Percentiles rank a stretch among this genome's conserved stretches.
Evolutionary conservation across 2,797 vertebrate species (phyloP).

Genomic region (Selene dorsalis): DNA sequence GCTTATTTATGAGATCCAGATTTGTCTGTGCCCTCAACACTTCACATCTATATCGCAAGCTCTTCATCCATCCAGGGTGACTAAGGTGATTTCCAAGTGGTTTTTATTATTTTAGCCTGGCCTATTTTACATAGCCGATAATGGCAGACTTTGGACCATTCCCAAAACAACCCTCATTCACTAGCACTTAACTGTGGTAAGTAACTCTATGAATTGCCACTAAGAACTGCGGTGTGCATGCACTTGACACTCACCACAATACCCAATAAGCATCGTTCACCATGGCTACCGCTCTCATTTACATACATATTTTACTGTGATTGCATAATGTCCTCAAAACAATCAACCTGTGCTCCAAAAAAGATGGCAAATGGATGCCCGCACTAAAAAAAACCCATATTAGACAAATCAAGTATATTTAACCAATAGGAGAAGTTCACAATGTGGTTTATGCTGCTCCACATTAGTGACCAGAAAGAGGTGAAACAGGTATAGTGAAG

Average conservation of each 20-base stretch:
- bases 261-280: neutral
- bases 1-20: slow-evolving; percentile 21
- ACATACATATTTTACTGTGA: neutral
- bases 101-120: slow-evolving; percentile 10
- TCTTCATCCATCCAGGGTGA: neutral
- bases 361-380: neutral
- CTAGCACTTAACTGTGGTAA: neutral
- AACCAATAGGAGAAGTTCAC: neutral
- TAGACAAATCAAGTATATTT: neutral
- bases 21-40: neutral
- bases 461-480: slow-evolving; percentile 9
- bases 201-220: neutral
- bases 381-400: neutral
- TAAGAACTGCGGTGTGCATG: neutral
- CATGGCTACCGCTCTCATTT: neutral
- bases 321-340: neutral
- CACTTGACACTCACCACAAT: neutral
- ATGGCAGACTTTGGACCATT: neutral
- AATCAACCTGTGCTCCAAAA: neutral
- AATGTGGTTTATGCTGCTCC: neutral
- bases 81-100: neutral
- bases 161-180: neutral
- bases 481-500: neutral
- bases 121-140: neutral
- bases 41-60: neutral